These are phyloP conservation scores for Climacteris rufus DNA, from an alignment of 2,113 vertebrate species.

Conservation along the genomic window DNA sequence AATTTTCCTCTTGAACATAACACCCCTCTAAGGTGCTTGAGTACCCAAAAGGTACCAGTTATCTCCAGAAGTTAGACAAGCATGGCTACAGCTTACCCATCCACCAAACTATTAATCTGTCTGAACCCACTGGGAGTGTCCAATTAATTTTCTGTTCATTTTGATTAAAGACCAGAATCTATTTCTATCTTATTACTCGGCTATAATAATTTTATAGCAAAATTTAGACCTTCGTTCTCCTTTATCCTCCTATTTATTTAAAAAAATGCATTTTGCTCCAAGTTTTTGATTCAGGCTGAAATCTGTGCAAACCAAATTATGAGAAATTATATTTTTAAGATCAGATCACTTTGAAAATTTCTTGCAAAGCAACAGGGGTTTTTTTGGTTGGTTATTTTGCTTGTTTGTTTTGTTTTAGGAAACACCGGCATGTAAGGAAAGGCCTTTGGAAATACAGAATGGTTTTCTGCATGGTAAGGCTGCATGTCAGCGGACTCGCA, in stretches of 20 bases:
- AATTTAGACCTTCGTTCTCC: background rate
- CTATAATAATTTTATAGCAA: background rate
- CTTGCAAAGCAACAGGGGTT: background rate
- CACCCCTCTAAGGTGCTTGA: background rate
- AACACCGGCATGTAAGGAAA: slow-evolving; percentile 66
- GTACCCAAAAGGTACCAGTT: background rate
- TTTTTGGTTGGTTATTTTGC: background rate
- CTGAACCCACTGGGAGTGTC: background rate
- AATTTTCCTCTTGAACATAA: background rate
- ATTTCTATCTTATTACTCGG: background rate
- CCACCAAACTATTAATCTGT: background rate
- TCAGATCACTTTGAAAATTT: background rate
- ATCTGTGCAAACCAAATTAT: background rate
- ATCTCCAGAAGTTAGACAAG: background rate
- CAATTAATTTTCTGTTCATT: background rate
- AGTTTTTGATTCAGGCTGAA: background rate
- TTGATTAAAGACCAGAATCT: background rate
- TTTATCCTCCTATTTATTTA: background rate
- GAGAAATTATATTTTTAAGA: background rate
- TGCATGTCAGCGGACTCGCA: slow-evolving; percentile 73
- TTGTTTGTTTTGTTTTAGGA: slow-evolving; percentile 60
- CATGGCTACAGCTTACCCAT: background rate
- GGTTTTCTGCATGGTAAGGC: slow-evolving; percentile 62
- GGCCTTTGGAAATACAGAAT: slow-evolving; percentile 53
- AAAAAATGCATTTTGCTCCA: background rate